Percentiles rank a stretch among this genome's conserved stretches.
These are phyloP conservation scores for Meteorus cinctellus DNA, from an alignment of 2,888 invertebrate genomes.

Conservation along the genomic window DNA sequence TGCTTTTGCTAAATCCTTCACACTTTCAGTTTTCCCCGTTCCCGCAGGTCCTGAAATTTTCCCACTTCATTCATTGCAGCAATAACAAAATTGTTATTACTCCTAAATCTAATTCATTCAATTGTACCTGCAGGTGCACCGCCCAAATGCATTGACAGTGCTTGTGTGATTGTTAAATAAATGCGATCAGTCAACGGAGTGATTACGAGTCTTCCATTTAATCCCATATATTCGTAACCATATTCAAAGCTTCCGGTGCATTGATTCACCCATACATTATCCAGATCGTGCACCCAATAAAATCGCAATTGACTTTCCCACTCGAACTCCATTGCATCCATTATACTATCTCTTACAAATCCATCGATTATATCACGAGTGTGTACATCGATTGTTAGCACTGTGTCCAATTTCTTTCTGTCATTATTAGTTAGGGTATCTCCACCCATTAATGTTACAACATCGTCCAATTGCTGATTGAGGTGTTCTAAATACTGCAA, in stretches of 20 bases:
- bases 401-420: constrained; percentile 89
- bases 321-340: constrained; percentile 89
- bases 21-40: constrained; percentile 94
- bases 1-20: constrained; percentile 93
- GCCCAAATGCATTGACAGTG: constrained; percentile 91
- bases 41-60: constrained; percentile 79
- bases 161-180: constrained; percentile 94
- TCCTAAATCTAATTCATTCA: background rate
- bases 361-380: constrained; percentile 91
- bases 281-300: constrained; percentile 89
- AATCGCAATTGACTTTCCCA: constrained; percentile 95
- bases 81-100: background rate
- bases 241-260: constrained; percentile 92
- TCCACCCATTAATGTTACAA: constrained; percentile 77
- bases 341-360: constrained; percentile 86
- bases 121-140: constrained; percentile 87
- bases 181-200: constrained; percentile 95
- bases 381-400: constrained; percentile 94
- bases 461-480: constrained; percentile 87
- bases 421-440: constrained; percentile 82
- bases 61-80: background rate
- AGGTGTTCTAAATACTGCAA: constrained; percentile 81
- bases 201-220: constrained; percentile 92
- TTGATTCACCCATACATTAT: constrained; percentile 87
- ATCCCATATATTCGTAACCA: constrained; percentile 96